A percentile compares a stretch with the other conserved stretches of the same genome.
Evolutionary conservation across 1,140 invertebrate genomes (phyloP).

Genomic region (Orchesella cincta): DNA sequence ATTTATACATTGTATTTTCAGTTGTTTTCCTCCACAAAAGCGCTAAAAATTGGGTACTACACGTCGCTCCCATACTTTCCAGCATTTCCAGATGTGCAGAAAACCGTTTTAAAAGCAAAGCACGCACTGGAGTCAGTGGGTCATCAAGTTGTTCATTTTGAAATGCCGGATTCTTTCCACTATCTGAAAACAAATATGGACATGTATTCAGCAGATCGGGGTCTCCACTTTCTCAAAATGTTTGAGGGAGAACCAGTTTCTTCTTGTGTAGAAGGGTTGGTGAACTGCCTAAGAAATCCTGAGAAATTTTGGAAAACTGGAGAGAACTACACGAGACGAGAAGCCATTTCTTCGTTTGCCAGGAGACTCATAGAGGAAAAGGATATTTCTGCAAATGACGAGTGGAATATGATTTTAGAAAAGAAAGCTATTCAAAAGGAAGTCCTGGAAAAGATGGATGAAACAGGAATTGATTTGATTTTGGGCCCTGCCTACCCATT

Average conservation of each 20-base stretch:
- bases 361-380: too few relatives aligned
- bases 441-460: conserved; percentile 41
- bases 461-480: conserved; percentile 42
- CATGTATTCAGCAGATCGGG: too few relatives aligned
- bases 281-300: too few relatives aligned
- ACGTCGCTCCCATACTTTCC: conserved; percentile 37
- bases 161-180: conserved; percentile 31
- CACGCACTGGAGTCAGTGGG: conserved; percentile 32
- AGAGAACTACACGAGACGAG: not conserved
- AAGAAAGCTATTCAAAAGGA: conserved; percentile 4
- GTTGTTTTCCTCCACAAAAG: not conserved
- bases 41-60: conserved; percentile 39
- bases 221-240: too few relatives aligned
- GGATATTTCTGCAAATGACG: too few relatives aligned
- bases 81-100: conserved; percentile 35
- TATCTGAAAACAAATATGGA: conserved; percentile 23
- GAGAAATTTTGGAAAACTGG: too few relatives aligned
- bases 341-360: too few relatives aligned
- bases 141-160: conserved; percentile 42
- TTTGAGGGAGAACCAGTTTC: conserved; percentile 6
- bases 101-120: conserved; percentile 38
- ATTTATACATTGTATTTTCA: too few relatives aligned
- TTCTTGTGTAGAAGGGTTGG: too few relatives aligned
- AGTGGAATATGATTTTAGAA: too few relatives aligned
- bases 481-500: conserved; percentile 43